phyloP scores from a whole-genome alignment of 2,113 vertebrate species.

The Phainopepla nitens region DNA sequence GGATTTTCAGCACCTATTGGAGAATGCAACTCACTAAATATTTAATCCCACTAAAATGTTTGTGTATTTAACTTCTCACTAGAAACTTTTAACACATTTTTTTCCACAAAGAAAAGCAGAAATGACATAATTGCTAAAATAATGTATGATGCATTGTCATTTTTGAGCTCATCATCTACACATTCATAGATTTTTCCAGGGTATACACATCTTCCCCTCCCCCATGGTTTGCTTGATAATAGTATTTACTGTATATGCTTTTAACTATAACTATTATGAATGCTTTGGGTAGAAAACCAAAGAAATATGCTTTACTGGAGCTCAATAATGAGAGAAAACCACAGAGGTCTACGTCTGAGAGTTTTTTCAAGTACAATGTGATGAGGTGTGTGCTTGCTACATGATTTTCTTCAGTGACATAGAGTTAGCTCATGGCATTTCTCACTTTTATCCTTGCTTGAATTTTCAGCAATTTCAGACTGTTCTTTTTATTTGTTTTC shows the following conservation, averaged over 20 bases:
- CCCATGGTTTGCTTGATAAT: neutral
- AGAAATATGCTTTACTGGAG: neutral
- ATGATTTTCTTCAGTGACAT: neutral
- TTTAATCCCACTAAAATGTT: neutral
- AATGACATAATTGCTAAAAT: neutral
- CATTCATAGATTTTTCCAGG: neutral
- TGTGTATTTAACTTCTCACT: neutral
- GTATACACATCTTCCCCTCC: neutral
- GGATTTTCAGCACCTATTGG: neutral
- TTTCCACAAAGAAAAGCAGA: neutral
- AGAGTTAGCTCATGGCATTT: neutral
- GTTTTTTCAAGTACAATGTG: neutral
- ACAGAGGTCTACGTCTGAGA: neutral
- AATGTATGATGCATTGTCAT: accelerated
- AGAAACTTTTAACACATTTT: neutral
- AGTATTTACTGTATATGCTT: neutral
- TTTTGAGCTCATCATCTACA: neutral
- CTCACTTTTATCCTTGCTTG: neutral
- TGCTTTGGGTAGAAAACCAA: neutral
- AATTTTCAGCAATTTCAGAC: neutral
- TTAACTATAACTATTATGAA: neutral
- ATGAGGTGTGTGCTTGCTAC: neutral
- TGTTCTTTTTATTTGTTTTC: neutral
- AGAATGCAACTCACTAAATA: neutral
- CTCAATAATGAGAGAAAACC: neutral